Evolutionary conservation across 2,113 vertebrate species (phyloP).

Genomic region (Pygoscelis adeliae): DNA sequence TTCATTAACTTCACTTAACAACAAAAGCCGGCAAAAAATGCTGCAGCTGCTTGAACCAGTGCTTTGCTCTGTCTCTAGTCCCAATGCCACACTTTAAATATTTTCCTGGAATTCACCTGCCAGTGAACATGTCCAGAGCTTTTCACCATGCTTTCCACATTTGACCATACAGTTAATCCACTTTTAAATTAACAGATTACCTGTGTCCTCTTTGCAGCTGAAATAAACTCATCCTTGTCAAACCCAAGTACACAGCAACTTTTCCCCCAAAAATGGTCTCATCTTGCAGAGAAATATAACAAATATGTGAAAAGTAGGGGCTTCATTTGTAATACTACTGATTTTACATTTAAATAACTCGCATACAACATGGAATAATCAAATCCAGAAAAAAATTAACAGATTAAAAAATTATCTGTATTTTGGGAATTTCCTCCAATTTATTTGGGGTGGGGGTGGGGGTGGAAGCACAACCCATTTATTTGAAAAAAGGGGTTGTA

Average conservation of each 20-base stretch:
- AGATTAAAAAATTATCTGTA: not conserved
- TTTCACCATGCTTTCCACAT: not conserved
- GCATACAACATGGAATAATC: not conserved
- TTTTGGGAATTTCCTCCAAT: not conserved
- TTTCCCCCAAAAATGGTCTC: not conserved
- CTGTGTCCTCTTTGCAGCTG: not conserved
- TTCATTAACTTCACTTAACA: not conserved
- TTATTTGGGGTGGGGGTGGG: not conserved
- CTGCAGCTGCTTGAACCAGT: not conserved
- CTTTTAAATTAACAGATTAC: not conserved
- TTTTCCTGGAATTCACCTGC: not conserved
- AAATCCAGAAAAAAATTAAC: not conserved
- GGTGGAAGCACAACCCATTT: not conserved
- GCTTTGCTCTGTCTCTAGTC: not conserved
- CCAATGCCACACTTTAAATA: not conserved
- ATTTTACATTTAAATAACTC: not conserved
- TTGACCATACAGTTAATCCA: not conserved
- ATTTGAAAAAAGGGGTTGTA: not conserved
- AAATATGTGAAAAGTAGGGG: not conserved
- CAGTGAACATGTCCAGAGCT: fast-evolving
- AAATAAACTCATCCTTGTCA: not conserved
- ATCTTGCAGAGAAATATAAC: not conserved
- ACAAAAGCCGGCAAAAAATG: not conserved
- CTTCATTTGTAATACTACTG: not conserved
- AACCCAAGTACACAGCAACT: not conserved